Evolutionary conservation across 35 echinoderm and acorn worm genomes (phyloP).

Genomic region (Heliocidaris tuberculata): DNA sequence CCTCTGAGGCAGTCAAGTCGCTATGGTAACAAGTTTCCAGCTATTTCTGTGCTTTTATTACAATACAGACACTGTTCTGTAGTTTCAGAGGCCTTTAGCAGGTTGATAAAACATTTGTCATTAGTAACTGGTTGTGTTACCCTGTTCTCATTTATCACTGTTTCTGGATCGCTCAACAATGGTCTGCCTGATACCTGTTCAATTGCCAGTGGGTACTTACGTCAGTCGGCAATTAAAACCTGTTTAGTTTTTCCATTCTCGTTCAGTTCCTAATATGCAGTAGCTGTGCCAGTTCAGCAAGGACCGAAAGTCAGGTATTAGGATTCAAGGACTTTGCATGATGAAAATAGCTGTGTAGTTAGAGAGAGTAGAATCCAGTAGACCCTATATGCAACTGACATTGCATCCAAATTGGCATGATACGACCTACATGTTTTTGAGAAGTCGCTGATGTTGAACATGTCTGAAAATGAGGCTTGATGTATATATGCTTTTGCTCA

Average conservation of each 20-base stretch:
- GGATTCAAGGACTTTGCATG: neutral
- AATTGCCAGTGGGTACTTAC: neutral
- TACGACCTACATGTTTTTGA: too few species aligned
- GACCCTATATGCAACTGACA: neutral
- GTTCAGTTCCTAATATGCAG: neutral
- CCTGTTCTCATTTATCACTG: neutral
- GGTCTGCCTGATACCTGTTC: neutral
- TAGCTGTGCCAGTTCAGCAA: neutral
- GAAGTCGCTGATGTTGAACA: too few species aligned
- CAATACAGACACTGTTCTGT: neutral
- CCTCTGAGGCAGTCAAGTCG: neutral
- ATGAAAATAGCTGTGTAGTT: neutral
- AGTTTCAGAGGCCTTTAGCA: neutral
- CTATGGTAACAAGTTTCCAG: neutral
- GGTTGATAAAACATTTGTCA: neutral
- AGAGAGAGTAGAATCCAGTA: neutral
- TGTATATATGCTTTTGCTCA: too few species aligned
- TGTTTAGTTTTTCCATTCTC: constrained; percentile 5
- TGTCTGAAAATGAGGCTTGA: too few species aligned
- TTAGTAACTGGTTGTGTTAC: neutral
- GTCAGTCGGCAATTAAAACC: constrained; percentile 7
- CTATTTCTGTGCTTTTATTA: neutral
- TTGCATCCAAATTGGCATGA: neutral
- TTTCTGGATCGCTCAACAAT: neutral
- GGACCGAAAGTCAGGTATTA: neutral